Percentiles rank a stretch among this genome's conserved stretches.
These are phyloP conservation scores for Hystrix brachyura DNA, from an alignment of 2,113 vertebrate species.

Conservation along the genomic window DNA sequence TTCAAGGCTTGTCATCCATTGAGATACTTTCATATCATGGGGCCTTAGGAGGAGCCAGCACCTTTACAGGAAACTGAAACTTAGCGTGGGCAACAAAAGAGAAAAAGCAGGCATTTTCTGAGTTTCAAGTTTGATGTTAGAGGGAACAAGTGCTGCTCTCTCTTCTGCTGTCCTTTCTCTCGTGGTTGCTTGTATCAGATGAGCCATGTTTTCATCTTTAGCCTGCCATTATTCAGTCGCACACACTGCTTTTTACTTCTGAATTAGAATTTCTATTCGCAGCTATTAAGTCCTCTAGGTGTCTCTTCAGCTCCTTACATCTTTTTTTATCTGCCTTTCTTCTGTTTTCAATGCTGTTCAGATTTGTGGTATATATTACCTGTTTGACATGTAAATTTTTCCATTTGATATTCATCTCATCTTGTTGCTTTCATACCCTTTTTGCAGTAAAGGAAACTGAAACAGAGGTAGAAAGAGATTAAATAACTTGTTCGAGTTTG, in stretches of 20 bases:
- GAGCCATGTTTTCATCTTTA: not conserved
- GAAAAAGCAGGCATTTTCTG: not conserved
- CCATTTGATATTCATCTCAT: not conserved
- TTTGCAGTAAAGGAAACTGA: slow-evolving; percentile 10
- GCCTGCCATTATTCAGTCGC: not conserved
- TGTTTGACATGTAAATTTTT: slow-evolving; percentile 23
- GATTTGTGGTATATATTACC: not conserved
- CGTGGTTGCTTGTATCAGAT: not conserved
- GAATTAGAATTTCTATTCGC: not conserved
- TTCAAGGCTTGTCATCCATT: not conserved
- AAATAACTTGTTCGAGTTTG: not conserved
- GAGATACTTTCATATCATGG: not conserved
- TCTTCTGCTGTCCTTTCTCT: not conserved
- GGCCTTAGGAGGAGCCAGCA: not conserved
- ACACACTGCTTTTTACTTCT: not conserved
- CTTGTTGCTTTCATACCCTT: slow-evolving; percentile 43
- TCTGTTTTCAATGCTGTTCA: not conserved
- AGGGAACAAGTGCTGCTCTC: not conserved
- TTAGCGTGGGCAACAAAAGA: not conserved
- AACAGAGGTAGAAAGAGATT: not conserved
- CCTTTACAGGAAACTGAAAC: not conserved
- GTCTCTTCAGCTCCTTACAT: not conserved
- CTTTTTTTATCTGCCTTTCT: not conserved
- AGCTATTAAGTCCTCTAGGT: not conserved
- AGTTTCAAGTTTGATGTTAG: not conserved